Evolutionary conservation across 2,797 vertebrate genomes (phyloP).

Genomic region (Scolopax bukidnonensis): DNA sequence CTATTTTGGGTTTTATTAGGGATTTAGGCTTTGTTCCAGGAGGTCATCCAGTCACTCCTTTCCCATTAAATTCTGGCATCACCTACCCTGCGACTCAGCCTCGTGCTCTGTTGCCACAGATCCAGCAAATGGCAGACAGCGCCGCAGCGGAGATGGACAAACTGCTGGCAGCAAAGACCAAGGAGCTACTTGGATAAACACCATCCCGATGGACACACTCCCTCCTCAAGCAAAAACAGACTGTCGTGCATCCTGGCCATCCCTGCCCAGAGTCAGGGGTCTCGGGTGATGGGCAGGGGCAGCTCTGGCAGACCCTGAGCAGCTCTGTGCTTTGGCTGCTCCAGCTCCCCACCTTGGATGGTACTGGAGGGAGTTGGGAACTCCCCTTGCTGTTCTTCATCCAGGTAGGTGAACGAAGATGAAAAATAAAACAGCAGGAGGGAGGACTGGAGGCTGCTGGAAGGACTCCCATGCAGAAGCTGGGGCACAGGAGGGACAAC

Average conservation of each 20-base stretch:
- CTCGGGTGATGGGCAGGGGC: neutral
- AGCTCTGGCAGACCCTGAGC: neutral
- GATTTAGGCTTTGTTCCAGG: neutral
- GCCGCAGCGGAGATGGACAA: conserved; percentile 86
- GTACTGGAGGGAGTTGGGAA: neutral
- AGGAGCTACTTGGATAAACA: conserved; percentile 88
- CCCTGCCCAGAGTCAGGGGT: neutral
- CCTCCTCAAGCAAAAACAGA: neutral
- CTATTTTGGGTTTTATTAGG: neutral
- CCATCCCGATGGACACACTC: neutral
- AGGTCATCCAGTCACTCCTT: neutral
- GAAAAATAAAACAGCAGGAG: neutral
- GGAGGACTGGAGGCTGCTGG: neutral
- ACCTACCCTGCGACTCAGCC: neutral
- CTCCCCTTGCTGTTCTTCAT: neutral
- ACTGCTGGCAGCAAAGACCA: conserved; percentile 90
- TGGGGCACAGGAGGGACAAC: neutral
- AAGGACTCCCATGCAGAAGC: neutral
- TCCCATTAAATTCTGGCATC: neutral
- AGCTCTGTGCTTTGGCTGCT: neutral
- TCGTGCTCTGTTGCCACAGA: conserved; percentile 75
- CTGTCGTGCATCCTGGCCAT: neutral
- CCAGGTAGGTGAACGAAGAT: neutral
- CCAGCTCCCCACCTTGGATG: accelerated
- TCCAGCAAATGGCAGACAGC: conserved; percentile 92